phyloP scores from a whole-genome alignment of 2,113 vertebrate genomes.

The Ammodramus savannarum region DNA sequence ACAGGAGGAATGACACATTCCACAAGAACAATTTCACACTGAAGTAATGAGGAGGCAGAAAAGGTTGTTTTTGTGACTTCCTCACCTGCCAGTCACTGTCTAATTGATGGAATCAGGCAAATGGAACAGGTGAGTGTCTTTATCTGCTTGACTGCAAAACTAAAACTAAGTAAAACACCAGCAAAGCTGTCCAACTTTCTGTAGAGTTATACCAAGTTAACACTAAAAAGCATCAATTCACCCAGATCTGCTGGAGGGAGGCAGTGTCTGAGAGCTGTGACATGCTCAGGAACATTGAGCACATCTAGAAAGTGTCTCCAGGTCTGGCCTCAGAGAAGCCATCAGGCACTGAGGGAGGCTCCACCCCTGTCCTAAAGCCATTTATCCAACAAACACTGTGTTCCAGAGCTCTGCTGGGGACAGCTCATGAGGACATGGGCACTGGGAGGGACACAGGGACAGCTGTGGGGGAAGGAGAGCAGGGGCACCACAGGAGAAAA shows the following conservation, averaged over 20 bases:
- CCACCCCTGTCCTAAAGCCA: background rate
- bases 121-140: background rate
- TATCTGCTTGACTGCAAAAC: background rate
- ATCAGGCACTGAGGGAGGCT: background rate
- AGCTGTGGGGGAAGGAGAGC: background rate
- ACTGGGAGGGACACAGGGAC: background rate
- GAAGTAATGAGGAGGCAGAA: background rate
- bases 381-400: background rate
- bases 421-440: background rate
- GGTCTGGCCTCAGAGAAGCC: background rate
- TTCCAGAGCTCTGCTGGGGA: background rate
- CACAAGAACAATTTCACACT: background rate
- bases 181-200: background rate
- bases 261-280: background rate
- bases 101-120: background rate
- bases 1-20: background rate
- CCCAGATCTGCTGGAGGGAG: background rate
- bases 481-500: background rate
- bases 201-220: background rate
- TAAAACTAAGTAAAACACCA: background rate
- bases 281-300: background rate
- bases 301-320: background rate
- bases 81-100: background rate
- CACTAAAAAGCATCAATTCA: background rate
- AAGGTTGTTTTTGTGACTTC: background rate